A percentile compares a stretch with the other conserved stretches of the same genome.
Conservation (phyloP, 2,888 invertebrate genomes). For the Apamea sordens region DNA sequence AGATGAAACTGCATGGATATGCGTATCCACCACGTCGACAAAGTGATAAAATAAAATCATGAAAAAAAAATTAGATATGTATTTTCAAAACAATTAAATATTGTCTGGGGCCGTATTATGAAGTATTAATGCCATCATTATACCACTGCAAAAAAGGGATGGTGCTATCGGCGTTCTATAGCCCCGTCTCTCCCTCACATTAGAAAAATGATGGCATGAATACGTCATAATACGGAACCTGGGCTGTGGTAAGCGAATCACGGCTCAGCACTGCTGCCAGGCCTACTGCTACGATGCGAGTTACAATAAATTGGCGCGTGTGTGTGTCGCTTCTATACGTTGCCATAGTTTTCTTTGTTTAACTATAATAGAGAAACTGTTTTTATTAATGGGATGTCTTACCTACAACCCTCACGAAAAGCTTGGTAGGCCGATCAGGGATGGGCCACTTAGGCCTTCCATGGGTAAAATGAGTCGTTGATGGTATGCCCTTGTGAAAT, state of each 20-base stretch:
- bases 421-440: slow-evolving; percentile 79
- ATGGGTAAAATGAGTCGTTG: slow-evolving; percentile 81
- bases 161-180: neutral
- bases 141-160: neutral
- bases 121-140: too few species aligned
- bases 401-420: slow-evolving; percentile 81
- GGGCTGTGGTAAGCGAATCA: neutral
- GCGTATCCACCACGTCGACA: too few species aligned
- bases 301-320: neutral
- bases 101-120: too few species aligned
- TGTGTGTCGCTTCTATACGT: neutral
- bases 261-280: neutral
- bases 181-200: neutral
- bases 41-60: too few species aligned
- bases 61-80: too few species aligned
- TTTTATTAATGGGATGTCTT: slow-evolving; percentile 23
- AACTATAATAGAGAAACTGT: neutral
- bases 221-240: too few species aligned
- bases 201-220: neutral
- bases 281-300: neutral
- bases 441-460: slow-evolving; percentile 84
- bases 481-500: slow-evolving; percentile 81
- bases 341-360: neutral
- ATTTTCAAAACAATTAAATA: too few species aligned
- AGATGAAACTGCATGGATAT: too few species aligned